phyloP scores from a whole-genome alignment of 1,140 invertebrate genomes.

The Coptotermes formosanus region DNA sequence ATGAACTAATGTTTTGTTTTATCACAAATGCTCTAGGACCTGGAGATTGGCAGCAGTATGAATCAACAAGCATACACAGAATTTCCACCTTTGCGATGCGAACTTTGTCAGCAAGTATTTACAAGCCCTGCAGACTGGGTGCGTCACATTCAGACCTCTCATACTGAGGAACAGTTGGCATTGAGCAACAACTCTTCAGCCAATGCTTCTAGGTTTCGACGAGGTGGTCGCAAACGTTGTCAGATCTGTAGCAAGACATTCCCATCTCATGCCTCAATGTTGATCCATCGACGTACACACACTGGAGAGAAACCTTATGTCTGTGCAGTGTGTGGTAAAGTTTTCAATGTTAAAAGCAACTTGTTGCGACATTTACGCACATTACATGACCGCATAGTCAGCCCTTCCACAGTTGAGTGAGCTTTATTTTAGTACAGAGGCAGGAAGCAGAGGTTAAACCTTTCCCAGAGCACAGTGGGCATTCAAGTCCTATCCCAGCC shows the following conservation, averaged over 20 bases:
- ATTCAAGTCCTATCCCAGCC: too few species aligned
- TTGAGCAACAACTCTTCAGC: conserved; percentile 71
- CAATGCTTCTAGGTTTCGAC: conserved; percentile 42
- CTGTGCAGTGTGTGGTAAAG: conserved; percentile 71
- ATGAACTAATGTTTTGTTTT: too few species aligned
- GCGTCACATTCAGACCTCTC: conserved; percentile 75
- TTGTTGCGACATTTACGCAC: conserved; percentile 69
- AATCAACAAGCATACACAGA: conserved; percentile 40
- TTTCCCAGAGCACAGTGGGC: too few species aligned
- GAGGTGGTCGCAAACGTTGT: conserved; percentile 60
- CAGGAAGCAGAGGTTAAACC: background rate
- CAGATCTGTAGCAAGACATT: conserved; percentile 71
- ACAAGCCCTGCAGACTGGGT: conserved; percentile 81
- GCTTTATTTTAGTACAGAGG: background rate
- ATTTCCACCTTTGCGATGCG: conserved; percentile 70
- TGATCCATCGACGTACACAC: conserved; percentile 69
- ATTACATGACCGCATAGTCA: conserved; percentile 64
- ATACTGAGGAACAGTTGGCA: conserved; percentile 79
- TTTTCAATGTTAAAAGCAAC: conserved; percentile 77
- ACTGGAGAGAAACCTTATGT: conserved; percentile 70
- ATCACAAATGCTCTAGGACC: background rate
- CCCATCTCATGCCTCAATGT: conserved; percentile 73
- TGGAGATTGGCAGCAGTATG: background rate
- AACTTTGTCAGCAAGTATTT: conserved; percentile 78
- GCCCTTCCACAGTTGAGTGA: conserved; percentile 42